Evolutionary conservation across 2,113 vertebrate genomes (phyloP).

Genomic region (Pteronura brasiliensis): DNA sequence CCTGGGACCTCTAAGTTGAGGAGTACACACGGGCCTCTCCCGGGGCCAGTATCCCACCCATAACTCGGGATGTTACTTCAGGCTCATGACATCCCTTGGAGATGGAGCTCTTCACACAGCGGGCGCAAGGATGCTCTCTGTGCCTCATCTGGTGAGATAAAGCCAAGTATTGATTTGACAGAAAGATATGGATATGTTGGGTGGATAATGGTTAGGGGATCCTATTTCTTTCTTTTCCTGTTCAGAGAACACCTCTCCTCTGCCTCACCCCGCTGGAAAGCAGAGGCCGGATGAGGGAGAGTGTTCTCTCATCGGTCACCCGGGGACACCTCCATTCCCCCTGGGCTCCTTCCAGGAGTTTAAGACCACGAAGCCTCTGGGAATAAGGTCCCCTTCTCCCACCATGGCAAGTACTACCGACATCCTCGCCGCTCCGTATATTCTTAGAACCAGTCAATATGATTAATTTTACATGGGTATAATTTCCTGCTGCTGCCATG

Average conservation of each 20-base stretch:
- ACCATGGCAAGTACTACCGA: slow-evolving; percentile 33
- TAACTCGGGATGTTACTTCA: background rate
- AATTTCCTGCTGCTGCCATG: slow-evolving; percentile 78
- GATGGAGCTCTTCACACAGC: background rate
- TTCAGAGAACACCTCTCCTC: slow-evolving; percentile 55
- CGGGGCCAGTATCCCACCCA: background rate
- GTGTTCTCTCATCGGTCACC: background rate
- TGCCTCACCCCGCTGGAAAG: slow-evolving; percentile 1
- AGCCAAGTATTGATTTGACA: slow-evolving; percentile 23
- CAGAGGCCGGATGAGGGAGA: background rate
- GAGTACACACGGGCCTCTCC: background rate
- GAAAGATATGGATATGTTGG: slow-evolving; percentile 54
- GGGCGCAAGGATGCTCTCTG: background rate
- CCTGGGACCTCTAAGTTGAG: background rate
- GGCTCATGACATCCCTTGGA: background rate
- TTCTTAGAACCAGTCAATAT: slow-evolving; percentile 85
- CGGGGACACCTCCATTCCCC: background rate
- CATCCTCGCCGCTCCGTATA: slow-evolving; percentile 70
- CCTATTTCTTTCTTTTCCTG: slow-evolving; percentile 59
- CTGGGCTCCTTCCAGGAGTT: slow-evolving; percentile 32
- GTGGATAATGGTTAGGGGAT: slow-evolving; percentile 42
- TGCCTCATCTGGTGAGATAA: background rate
- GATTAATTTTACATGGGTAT: slow-evolving; percentile 83
- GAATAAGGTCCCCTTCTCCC: slow-evolving; percentile 24
- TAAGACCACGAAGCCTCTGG: slow-evolving; percentile 29